Evolutionary conservation across 2,113 vertebrate species (phyloP).

Genomic region (Pomatorhinus ruficollis): DNA sequence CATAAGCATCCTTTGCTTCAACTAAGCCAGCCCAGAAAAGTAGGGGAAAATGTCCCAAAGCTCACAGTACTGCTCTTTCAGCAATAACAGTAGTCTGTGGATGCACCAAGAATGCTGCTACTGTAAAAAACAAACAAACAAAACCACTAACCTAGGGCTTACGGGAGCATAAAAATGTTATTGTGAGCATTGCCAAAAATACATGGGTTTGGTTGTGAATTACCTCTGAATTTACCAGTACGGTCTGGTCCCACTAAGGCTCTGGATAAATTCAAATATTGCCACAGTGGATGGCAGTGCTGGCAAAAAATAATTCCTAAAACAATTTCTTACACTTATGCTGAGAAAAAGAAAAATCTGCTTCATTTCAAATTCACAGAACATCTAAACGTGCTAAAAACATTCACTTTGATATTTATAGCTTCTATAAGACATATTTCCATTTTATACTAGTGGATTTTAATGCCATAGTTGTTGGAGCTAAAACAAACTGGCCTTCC

Average conservation of each 20-base stretch:
- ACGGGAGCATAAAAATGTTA: constrained; percentile 25
- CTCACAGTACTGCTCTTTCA: not conserved
- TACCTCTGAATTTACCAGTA: not conserved
- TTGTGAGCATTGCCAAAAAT: constrained; percentile 2
- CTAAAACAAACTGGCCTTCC: constrained; percentile 35
- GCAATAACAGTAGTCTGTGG: not conserved
- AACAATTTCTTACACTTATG: constrained; percentile 6
- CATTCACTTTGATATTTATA: constrained; percentile 12
- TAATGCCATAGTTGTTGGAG: not conserved
- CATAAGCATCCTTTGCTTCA: not conserved
- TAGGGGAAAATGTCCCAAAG: constrained; percentile 28
- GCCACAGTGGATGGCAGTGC: not conserved
- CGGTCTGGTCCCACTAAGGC: not conserved
- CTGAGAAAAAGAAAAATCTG: not conserved
- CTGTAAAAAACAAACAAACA: not conserved
- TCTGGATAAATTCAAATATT: constrained; percentile 31
- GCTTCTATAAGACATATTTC: not conserved
- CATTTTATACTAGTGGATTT: constrained; percentile 14
- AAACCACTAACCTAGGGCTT: not conserved
- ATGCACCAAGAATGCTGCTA: not conserved
- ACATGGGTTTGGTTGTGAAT: not conserved
- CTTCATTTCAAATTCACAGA: constrained; percentile 29
- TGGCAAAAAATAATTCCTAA: not conserved
- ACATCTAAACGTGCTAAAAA: not conserved
- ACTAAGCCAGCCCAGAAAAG: not conserved